Evolutionary conservation across 2,113 vertebrate species (phyloP), one percentile per base, ranked within the genome.

Genomic region (Collichthys lucidus): DNA sequence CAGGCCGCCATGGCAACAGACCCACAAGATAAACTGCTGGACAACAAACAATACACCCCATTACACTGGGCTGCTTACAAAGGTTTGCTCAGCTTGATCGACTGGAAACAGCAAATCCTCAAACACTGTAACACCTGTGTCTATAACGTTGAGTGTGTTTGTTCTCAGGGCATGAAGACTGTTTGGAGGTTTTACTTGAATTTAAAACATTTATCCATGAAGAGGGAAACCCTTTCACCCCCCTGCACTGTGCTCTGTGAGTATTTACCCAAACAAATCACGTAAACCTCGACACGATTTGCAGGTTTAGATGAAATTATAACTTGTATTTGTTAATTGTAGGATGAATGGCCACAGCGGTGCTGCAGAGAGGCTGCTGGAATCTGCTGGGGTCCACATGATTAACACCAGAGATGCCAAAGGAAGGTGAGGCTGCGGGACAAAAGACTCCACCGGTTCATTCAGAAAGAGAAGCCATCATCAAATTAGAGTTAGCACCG

Each of bases 181-280:
- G 98, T 98, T 97, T 99, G 93, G 97, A 98, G 96, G 95, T 98
- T 97, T 97, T 99, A 98, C 97, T 99, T 97, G 98, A 99, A 97
- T 96, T 97, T 91, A 98, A 98, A 95, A 96, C 96, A 31, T 96
- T 96, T 93, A 96, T 96, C 49, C 96, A 97, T 94, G 94, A 97
- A 86, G 97, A 99, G 94, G 97, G 97, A 96, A 98, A 99, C 82
- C 95, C 96, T 93, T 99, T 99, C 93, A 98, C 97, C 92, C 97
- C 98, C 91, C 97, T 99, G 96, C 98, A 99, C 97, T 99, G 98
- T 97, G 98, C 98, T 96, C 96, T 99, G 98, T 99, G 93, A 98
- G 98, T 96, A 50, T 63, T 49, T 2, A 52, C 11, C 19, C 24
- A 77, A 81, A 73, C 22, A 0, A 29, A 29, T 49, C 40, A 4